Percentiles rank a stretch among this genome's conserved stretches.
These are phyloP conservation scores for Candoia aspera DNA, from an alignment of 2,113 vertebrate species.

Conservation along the genomic window DNA sequence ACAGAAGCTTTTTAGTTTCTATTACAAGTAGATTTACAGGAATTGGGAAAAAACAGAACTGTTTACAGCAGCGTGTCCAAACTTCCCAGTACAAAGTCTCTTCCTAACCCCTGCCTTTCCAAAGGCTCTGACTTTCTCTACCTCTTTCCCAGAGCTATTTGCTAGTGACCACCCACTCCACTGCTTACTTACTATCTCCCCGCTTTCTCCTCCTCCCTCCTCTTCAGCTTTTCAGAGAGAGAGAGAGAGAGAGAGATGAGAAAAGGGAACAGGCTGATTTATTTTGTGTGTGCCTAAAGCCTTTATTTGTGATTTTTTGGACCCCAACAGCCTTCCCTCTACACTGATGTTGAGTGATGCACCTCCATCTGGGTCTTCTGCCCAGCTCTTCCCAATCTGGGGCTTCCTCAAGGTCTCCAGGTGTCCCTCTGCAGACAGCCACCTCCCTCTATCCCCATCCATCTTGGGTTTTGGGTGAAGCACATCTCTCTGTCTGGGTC, in stretches of 20 bases:
- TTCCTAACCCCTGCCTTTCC: background rate
- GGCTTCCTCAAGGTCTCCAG: background rate
- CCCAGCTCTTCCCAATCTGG: background rate
- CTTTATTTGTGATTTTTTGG: too few species aligned
- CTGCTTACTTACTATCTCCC: background rate
- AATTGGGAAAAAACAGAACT: background rate
- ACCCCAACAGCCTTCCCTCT: too few species aligned
- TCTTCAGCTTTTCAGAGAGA: too few species aligned
- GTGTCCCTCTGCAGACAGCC: background rate
- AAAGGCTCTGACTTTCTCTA: background rate
- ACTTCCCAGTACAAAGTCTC: background rate
- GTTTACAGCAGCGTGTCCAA: background rate
- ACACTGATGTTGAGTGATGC: too few species aligned
- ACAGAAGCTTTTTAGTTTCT: background rate
- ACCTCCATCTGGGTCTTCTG: too few species aligned
- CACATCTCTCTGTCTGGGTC: background rate
- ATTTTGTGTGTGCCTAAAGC: too few species aligned
- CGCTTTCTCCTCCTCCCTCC: too few species aligned
- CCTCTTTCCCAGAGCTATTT: background rate
- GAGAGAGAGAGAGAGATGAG: too few species aligned
- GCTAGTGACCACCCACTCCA: background rate
- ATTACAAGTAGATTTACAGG: background rate
- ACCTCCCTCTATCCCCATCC: background rate
- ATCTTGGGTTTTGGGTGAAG: background rate
- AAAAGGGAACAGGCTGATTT: too few species aligned